phyloP scores from a whole-genome alignment of 2,888 invertebrate species.

The Ochlodes sylvanus region DNA sequence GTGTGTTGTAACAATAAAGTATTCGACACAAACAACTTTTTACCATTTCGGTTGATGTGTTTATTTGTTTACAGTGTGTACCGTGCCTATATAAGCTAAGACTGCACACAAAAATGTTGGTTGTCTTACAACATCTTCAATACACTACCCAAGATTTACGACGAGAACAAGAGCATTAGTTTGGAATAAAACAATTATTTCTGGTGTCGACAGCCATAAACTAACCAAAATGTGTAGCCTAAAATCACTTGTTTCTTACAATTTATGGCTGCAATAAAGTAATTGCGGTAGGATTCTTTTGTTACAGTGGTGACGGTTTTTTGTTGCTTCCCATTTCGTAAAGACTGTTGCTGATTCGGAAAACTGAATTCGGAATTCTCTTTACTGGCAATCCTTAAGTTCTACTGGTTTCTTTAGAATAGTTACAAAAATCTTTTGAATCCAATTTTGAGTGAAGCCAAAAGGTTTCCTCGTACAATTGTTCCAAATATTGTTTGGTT shows the following conservation, averaged over 20 bases:
- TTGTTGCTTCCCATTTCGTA: slow-evolving; percentile 60
- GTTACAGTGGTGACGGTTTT: slow-evolving; percentile 62
- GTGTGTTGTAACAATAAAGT: slow-evolving; percentile 18
- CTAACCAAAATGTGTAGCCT: slow-evolving; percentile 54
- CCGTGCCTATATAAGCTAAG: not conserved
- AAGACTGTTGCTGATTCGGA: slow-evolving; percentile 57
- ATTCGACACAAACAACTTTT: slow-evolving; percentile 13
- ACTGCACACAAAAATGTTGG: not conserved
- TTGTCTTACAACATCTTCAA: slow-evolving; percentile 20
- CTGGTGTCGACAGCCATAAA: slow-evolving; percentile 73
- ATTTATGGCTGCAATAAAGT: slow-evolving; percentile 72
- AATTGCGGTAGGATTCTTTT: slow-evolving; percentile 73
- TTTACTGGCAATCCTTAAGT: slow-evolving; percentile 32
- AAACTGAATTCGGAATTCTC: slow-evolving; percentile 65
- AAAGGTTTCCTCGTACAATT: slow-evolving; percentile 66
- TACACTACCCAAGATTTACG: slow-evolving; percentile 54
- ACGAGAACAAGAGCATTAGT: slow-evolving; percentile 44
- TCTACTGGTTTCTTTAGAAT: slow-evolving; percentile 43
- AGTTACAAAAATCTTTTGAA: slow-evolving; percentile 26
- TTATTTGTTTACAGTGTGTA: slow-evolving; percentile 14
- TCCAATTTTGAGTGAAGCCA: slow-evolving; percentile 53
- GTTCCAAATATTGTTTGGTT: slow-evolving; percentile 62
- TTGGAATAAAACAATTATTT: slow-evolving; percentile 58
- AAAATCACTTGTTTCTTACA: slow-evolving; percentile 63
- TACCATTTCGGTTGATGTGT: slow-evolving; percentile 5